Evolutionary conservation across 1,140 invertebrate species (phyloP).

Genomic region (Drosophila mauritiana): DNA sequence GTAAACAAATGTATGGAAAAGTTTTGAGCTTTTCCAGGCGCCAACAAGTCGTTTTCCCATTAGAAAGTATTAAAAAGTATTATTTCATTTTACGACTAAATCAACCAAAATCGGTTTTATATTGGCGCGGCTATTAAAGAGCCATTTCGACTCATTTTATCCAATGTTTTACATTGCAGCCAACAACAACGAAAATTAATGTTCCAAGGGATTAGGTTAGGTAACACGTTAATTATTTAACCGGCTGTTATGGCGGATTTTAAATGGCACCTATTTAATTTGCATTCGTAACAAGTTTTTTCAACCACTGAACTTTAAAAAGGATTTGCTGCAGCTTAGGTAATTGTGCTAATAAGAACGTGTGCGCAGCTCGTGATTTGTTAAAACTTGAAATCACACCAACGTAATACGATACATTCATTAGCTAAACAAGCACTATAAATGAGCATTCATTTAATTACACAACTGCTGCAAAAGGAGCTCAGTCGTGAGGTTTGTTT

Average conservation of each 20-base stretch:
- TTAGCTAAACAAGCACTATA: conserved; percentile 11
- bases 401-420: not conserved
- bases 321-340: not conserved
- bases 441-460: not conserved
- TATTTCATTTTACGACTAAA: conserved; percentile 24
- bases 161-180: not conserved
- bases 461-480: not conserved
- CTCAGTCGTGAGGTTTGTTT: not conserved
- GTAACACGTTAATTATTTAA: conserved; percentile 3
- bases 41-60: conserved; percentile 32
- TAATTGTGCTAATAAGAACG: conserved; percentile 5
- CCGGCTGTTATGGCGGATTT: not conserved
- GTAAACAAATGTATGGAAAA: conserved; percentile 19
- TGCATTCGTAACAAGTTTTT: conserved; percentile 5
- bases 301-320: conserved; percentile 14
- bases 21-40: conserved; percentile 30
- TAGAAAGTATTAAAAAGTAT: conserved; percentile 50
- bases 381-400: not conserved
- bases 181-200: not conserved
- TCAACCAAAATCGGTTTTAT: conserved; percentile 27
- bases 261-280: not conserved
- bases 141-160: conserved; percentile 2
- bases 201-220: conserved; percentile 2
- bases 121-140: conserved; percentile 17
- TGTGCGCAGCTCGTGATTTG: not conserved